Conservation (phyloP, 1,140 invertebrate species). For the Listronotus bonariensis region DNA sequence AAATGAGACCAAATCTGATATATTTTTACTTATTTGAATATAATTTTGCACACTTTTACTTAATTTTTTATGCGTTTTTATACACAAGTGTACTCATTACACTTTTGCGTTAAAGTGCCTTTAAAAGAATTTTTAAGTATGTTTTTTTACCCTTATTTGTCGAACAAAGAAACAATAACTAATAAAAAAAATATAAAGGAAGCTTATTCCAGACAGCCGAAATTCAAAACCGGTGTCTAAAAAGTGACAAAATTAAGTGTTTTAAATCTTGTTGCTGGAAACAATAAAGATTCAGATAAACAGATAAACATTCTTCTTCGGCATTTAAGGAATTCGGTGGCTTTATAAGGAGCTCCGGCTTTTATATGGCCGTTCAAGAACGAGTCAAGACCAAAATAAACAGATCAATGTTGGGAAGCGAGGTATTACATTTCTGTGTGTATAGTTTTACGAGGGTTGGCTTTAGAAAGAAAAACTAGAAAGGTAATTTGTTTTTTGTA, state of each 20-base stretch:
- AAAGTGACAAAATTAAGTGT: constrained; percentile 5
- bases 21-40: too few relatives aligned
- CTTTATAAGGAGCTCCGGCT: constrained; percentile 8
- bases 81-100: too few relatives aligned
- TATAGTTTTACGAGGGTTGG: neutral
- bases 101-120: too few relatives aligned
- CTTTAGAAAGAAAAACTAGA: neutral
- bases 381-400: constrained; percentile 5
- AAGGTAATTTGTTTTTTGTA: neutral
- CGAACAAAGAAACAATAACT: too few relatives aligned
- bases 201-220: too few relatives aligned
- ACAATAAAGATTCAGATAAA: constrained; percentile 4
- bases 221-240: neutral
- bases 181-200: too few relatives aligned
- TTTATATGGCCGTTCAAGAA: neutral
- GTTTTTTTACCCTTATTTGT: too few relatives aligned
- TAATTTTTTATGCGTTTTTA: too few relatives aligned
- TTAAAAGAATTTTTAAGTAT: too few relatives aligned
- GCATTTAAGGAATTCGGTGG: constrained; percentile 9
- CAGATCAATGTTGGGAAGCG: neutral
- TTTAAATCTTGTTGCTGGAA: neutral
- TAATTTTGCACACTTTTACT: too few relatives aligned
- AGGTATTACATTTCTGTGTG: neutral
- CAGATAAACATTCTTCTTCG: constrained; percentile 6
- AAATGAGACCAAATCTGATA: too few relatives aligned